Percentiles rank a stretch among this genome's conserved stretches.
Conservation (phyloP, 2,797 vertebrate species). For the Mycteria americana region DNA sequence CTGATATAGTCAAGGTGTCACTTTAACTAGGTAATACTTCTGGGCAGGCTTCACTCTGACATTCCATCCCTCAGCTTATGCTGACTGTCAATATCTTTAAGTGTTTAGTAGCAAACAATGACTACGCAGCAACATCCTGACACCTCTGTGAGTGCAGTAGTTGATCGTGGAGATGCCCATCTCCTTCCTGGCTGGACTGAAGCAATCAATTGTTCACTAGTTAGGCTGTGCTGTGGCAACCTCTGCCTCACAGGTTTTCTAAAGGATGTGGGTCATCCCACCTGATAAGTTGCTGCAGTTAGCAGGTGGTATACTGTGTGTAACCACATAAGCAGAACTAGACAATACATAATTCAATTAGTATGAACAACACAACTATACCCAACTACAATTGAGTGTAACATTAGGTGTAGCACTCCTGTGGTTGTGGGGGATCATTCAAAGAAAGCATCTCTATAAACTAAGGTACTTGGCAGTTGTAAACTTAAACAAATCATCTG, state of each 20-base stretch:
- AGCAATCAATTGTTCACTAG: neutral
- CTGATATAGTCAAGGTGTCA: neutral
- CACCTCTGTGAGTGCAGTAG: neutral
- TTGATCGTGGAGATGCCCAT: neutral
- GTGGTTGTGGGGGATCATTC: neutral
- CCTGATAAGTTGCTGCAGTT: neutral
- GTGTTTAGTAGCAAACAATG: neutral
- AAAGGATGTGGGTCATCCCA: neutral
- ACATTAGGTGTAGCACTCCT: neutral
- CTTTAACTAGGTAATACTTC: neutral
- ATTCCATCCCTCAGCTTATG: neutral
- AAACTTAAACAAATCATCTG: neutral
- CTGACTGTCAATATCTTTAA: neutral
- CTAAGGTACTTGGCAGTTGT: neutral
- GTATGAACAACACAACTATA: neutral
- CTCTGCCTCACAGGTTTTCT: neutral
- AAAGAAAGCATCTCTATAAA: neutral
- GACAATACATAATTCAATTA: neutral
- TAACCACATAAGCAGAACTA: neutral
- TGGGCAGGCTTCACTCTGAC: neutral
- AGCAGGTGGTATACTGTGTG: neutral
- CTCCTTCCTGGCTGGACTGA: neutral
- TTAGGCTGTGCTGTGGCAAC: neutral
- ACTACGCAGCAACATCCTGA: neutral
- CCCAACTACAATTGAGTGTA: neutral